These are phyloP conservation scores for Mus spretus DNA, from an alignment of 2,797 vertebrate genomes.

Conservation along the genomic window DNA sequence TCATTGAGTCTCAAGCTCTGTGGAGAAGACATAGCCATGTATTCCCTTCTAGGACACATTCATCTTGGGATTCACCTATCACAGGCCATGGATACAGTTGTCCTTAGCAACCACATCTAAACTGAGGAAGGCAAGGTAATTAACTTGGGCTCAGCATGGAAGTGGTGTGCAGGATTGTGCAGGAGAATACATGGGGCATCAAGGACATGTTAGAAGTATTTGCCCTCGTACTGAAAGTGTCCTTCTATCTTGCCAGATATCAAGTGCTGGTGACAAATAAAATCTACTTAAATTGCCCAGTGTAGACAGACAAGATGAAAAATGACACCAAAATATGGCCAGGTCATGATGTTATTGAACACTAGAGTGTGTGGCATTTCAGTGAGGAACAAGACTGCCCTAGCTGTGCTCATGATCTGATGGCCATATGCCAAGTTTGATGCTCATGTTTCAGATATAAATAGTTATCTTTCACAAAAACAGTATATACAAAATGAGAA, in stretches of 20 bases:
- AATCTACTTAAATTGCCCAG: background rate
- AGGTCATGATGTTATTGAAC: background rate
- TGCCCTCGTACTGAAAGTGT: background rate
- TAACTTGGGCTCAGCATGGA: background rate
- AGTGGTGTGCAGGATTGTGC: accelerated
- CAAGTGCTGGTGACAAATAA: background rate
- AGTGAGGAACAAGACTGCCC: background rate
- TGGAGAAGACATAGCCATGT: background rate
- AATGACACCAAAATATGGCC: background rate
- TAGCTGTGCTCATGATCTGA: background rate
- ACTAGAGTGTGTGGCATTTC: background rate
- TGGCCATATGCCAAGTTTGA: slow-evolving; percentile 12
- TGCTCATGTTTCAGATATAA: slow-evolving; percentile 32
- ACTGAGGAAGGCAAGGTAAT: background rate
- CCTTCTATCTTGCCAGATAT: background rate
- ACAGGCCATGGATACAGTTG: background rate
- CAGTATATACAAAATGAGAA: background rate
- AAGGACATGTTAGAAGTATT: background rate
- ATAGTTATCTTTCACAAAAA: slow-evolving; percentile 51
- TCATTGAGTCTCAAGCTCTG: background rate
- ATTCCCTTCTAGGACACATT: background rate
- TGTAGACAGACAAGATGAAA: background rate
- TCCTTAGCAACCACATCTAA: background rate
- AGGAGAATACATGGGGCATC: background rate
- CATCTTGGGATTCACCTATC: background rate